Conservation (phyloP, 2,797 vertebrate species). For the Halcyon chelicuti region DNA sequence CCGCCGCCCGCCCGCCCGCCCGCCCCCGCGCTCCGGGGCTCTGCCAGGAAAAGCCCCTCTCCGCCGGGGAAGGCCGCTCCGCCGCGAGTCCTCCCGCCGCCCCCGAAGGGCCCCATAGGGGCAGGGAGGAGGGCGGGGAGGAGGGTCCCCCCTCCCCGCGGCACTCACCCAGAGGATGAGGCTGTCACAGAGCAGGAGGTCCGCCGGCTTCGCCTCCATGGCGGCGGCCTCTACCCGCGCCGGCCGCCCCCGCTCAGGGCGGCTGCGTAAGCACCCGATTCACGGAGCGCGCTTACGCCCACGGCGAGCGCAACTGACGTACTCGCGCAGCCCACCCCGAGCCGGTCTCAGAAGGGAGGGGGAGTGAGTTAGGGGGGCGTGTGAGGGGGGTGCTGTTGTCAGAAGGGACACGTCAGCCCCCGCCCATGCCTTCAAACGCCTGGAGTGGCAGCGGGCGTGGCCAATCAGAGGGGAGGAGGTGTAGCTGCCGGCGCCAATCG, state of each 20-base stretch:
- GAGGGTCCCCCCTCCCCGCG: too few relatives aligned
- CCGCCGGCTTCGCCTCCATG: conserved; percentile 76
- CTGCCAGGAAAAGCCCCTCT: neutral
- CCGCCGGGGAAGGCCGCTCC: neutral
- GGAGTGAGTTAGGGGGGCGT: neutral
- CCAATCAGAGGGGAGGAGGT: rapidly evolving
- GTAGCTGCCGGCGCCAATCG: neutral
- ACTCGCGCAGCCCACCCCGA: neutral
- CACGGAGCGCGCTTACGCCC: neutral
- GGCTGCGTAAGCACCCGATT: neutral
- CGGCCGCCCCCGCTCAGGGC: neutral
- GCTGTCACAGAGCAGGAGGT: conserved; percentile 87
- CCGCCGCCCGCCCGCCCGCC: too few relatives aligned
- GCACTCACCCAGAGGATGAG: conserved; percentile 94
- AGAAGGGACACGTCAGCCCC: neutral
- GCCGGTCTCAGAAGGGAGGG: neutral
- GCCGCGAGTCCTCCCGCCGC: neutral
- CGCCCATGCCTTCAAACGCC: neutral
- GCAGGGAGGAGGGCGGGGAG: neutral
- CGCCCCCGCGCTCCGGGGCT: neutral
- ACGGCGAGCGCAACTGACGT: neutral
- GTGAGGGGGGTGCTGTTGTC: neutral
- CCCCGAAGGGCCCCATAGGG: too few relatives aligned
- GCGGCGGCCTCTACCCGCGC: neutral
- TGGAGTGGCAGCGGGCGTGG: rapidly evolving